Evolutionary conservation across 1,140 invertebrate genomes (phyloP).

Genomic region (Trypoxylus dichotomus): DNA sequence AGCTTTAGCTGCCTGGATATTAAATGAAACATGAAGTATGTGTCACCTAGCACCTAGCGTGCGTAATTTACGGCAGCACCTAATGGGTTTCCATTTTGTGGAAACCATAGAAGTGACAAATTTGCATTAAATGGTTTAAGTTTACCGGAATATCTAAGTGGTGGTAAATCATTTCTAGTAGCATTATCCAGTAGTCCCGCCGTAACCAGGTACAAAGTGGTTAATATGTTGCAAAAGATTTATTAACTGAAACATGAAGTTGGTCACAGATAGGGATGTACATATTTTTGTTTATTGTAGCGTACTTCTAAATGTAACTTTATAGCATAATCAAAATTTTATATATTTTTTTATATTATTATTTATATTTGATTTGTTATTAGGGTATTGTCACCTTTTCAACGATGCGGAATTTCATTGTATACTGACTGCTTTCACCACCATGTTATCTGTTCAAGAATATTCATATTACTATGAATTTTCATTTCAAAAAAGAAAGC

Average conservation of each 20-base stretch:
- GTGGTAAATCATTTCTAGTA: conserved; percentile 27
- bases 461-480: no score
- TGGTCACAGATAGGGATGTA: background rate
- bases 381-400: no score
- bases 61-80: conserved; percentile 10
- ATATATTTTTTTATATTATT: no score
- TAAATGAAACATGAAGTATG: conserved; percentile 27
- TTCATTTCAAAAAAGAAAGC: no score
- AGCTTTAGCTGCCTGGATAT: conserved; percentile 15
- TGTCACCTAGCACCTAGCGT: conserved; percentile 25
- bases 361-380: no score
- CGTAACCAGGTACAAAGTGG: conserved; percentile 10
- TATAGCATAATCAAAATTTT: no score
- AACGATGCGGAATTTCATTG: no score
- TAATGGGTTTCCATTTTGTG: conserved; percentile 24
- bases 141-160: conserved; percentile 17
- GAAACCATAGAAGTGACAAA: conserved; percentile 30
- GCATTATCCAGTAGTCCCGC: conserved; percentile 9
- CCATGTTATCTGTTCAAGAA: no score
- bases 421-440: no score
- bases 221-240: background rate
- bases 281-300: no score
- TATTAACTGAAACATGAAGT: background rate
- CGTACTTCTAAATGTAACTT: no score
- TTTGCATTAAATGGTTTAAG: conserved; percentile 30